phyloP scores from a whole-genome alignment of 2,888 invertebrate genomes.

The Apamea sordens region DNA sequence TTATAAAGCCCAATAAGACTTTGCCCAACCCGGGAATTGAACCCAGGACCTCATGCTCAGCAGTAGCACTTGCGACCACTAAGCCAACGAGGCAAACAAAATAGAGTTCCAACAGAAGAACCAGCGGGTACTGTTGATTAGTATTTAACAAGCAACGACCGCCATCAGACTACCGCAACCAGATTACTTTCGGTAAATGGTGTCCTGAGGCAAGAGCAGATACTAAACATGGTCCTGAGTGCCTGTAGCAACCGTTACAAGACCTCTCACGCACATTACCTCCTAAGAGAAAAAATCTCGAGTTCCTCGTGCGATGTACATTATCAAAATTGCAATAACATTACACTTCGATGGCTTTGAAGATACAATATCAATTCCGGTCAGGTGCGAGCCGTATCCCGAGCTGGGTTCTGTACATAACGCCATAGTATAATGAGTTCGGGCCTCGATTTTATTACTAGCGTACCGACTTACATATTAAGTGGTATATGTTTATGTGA shows the following conservation, averaged over 20 bases:
- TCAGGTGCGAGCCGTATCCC: constrained; percentile 69
- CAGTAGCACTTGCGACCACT: not conserved
- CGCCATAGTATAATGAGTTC: constrained; percentile 58
- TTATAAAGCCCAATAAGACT: not conserved
- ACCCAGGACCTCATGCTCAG: too few species aligned
- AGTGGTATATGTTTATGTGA: constrained; percentile 64
- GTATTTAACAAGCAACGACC: constrained; percentile 25
- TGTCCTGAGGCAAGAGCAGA: constrained; percentile 10
- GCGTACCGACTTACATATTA: constrained; percentile 62
- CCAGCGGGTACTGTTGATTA: not conserved
- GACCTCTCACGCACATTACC: constrained; percentile 34
- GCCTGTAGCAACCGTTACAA: not conserved
- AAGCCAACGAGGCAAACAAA: not conserved
- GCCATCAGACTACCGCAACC: not conserved
- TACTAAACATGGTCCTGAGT: not conserved
- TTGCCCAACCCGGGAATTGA: not conserved
- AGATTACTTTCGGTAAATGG: constrained; percentile 27
- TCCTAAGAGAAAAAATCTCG: constrained; percentile 28
- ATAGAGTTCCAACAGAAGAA: not conserved
- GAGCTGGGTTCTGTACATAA: constrained; percentile 63
- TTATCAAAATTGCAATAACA: constrained; percentile 68
- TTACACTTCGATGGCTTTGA: constrained; percentile 57
- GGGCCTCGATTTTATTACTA: constrained; percentile 62
- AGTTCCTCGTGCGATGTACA: constrained; percentile 32
- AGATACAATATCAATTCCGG: constrained; percentile 64